Base-by-base conservation (phyloP, 1,140 invertebrate species). In the Pantala flavescens region DNA sequence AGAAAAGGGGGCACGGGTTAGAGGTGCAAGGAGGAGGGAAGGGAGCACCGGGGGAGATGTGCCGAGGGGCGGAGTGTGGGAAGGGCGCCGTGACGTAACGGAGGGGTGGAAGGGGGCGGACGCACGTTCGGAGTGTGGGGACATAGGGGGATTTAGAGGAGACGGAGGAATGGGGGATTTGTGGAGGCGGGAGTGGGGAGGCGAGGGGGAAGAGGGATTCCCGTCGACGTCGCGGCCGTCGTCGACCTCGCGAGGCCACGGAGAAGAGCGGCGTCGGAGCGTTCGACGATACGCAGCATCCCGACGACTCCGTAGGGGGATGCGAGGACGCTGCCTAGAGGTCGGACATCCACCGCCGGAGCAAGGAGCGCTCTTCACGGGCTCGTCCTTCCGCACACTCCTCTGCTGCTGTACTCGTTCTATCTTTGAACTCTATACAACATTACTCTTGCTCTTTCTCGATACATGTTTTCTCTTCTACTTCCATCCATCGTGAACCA, bases 171-270 rank as follows among this genome's bases (percentile, higher is more conserved):
- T 78, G 79, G 79, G 75, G 78, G 78, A 74, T 76, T 77, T 77
- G 75, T 5, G 49, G 76, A 76, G 77, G 73, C 80, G 79, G 80
- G 78, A 82, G 78, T 79, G 80, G 77, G 81, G 82, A 83, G 14
- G 49, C 14, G 49, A 12, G 49, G 49, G 49, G 1, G 78, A 78
- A 77, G 78, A 78, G 78, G 79, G 76, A 77, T 73, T 24, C 70
- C 76, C 75, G 71, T 63, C 74, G 42, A 75, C 73, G 73, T 75
- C 77, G 76, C 76, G 71, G 72, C 28, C 11, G 21, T 28, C 71
- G 49, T 63, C 49, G 49, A 3, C 49, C 14, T 63, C 49, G 49
- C 49, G 49, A 63, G n/a, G 49, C 49, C 16, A 63, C 16, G 49
- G 49, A 63, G 49, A 63, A 63, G 49, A 63, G 49, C 49, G 12